phyloP scores from a whole-genome alignment of 2,888 invertebrate genomes.

The Cantharis nigra region DNA sequence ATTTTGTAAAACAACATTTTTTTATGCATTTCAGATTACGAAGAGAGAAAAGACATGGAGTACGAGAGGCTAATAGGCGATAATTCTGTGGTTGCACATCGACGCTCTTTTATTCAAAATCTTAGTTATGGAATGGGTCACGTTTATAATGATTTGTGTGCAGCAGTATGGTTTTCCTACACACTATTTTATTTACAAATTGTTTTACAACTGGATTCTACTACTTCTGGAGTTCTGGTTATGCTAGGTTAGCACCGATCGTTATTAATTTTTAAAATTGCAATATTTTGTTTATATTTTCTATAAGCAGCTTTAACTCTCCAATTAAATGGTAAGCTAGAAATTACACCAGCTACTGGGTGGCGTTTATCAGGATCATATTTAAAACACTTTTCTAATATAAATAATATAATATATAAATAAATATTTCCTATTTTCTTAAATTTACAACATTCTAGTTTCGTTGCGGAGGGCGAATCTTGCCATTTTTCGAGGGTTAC shows the following conservation, averaged over 20 bases:
- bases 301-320: too few species aligned
- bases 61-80: constrained; percentile 25
- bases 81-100: not conserved
- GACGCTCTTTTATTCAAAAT: constrained; percentile 52
- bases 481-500: too few species aligned
- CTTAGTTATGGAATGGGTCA: constrained; percentile 75
- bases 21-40: not conserved
- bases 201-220: constrained; percentile 62
- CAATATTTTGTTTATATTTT: too few species aligned
- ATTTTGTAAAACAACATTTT: not conserved
- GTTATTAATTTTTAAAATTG: too few species aligned
- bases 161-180: constrained; percentile 94
- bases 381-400: too few species aligned
- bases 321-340: too few species aligned
- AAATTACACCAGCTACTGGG: too few species aligned
- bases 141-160: constrained; percentile 88
- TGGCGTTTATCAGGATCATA: too few species aligned
- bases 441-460: too few species aligned
- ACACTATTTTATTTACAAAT: constrained; percentile 79
- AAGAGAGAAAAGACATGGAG: not conserved
- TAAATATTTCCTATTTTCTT: too few species aligned
- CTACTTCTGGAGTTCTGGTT: constrained; percentile 67
- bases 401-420: too few species aligned
- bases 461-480: too few species aligned
- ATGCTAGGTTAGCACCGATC: constrained; percentile 63